These are phyloP conservation scores for Trissoscelio sp. DNA, from an alignment of 2,888 invertebrate genomes.

Conservation along the genomic window DNA sequence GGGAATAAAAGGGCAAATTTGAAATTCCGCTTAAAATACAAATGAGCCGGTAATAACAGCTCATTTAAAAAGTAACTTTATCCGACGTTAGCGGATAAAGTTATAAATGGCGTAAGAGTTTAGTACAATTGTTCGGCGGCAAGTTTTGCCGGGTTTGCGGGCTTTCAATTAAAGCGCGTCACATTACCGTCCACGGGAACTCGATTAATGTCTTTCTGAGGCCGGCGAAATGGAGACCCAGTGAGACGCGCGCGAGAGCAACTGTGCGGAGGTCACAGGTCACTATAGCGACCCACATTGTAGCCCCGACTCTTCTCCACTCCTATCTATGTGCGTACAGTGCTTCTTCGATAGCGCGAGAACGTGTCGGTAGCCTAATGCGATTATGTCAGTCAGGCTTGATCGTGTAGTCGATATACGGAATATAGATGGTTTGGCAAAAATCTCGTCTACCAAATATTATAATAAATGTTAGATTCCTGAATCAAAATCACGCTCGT, in stretches of 20 bases:
- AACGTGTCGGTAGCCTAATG: conserved; percentile 59
- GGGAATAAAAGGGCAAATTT: not conserved
- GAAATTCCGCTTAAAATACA: conserved; percentile 12
- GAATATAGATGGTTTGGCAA: conserved; percentile 38
- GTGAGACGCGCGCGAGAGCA: not conserved
- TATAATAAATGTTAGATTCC: conserved; percentile 35
- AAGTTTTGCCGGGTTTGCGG: conserved; percentile 39
- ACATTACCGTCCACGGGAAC: conserved; percentile 52
- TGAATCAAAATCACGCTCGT: too few relatives aligned
- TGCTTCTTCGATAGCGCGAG: conserved; percentile 53
- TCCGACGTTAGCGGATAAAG: conserved; percentile 12
- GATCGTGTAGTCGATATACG: conserved; percentile 51
- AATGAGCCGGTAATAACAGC: conserved; percentile 10
- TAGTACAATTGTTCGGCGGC: conserved; percentile 29
- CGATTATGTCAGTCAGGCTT: conserved; percentile 65
- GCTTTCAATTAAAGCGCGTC: conserved; percentile 64
- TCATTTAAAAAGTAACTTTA: conserved; percentile 30
- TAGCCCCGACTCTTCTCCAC: not conserved
- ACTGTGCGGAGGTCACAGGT: conserved; percentile 49
- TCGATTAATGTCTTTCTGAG: conserved; percentile 63
- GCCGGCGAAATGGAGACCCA: conserved; percentile 34
- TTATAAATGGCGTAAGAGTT: conserved; percentile 40
- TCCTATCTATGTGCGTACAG: conserved; percentile 43
- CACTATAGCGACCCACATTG: conserved; percentile 44
- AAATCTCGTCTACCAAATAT: conserved; percentile 18